Percentiles rank a stretch among this genome's conserved stretches.
Conservation (phyloP, 1,140 invertebrate species). For the Uloborus diversus region DNA sequence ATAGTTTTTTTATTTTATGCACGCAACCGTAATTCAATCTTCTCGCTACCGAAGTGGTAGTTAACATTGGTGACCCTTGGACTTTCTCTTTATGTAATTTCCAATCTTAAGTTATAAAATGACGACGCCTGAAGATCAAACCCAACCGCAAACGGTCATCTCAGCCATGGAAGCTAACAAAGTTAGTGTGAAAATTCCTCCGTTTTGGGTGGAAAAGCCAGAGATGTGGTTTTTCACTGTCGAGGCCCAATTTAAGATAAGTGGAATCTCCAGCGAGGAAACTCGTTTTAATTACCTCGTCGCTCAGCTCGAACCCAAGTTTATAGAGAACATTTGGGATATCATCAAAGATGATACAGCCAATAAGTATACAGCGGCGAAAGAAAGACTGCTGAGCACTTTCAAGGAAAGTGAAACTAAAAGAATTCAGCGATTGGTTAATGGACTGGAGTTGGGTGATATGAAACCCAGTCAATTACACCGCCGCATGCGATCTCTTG, state of each 20-base stretch:
- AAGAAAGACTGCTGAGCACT: not conserved
- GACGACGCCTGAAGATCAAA: too few relatives aligned
- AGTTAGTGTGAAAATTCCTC: not conserved
- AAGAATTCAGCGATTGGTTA: not conserved
- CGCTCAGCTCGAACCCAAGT: not conserved
- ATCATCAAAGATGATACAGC: not conserved
- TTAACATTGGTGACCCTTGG: too few relatives aligned
- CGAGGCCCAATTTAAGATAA: not conserved
- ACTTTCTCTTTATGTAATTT: too few relatives aligned
- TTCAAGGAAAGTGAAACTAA: constrained; percentile 2
- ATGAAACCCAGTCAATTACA: not conserved
- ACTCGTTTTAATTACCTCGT: not conserved
- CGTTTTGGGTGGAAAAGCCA: not conserved
- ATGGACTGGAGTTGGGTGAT: not conserved
- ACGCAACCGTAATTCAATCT: too few relatives aligned
- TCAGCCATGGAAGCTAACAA: not conserved
- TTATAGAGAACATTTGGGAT: not conserved
- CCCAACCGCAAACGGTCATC: too few relatives aligned
- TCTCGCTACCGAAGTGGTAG: too few relatives aligned
- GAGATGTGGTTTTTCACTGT: not conserved
- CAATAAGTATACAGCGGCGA: not conserved
- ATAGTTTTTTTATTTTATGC: too few relatives aligned
- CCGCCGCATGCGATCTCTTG: not conserved
- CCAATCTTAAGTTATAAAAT: too few relatives aligned
- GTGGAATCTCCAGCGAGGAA: not conserved